Base-by-base conservation (phyloP, 2,888 invertebrate species). In the Chaetogeoica ovagalla region DNA sequence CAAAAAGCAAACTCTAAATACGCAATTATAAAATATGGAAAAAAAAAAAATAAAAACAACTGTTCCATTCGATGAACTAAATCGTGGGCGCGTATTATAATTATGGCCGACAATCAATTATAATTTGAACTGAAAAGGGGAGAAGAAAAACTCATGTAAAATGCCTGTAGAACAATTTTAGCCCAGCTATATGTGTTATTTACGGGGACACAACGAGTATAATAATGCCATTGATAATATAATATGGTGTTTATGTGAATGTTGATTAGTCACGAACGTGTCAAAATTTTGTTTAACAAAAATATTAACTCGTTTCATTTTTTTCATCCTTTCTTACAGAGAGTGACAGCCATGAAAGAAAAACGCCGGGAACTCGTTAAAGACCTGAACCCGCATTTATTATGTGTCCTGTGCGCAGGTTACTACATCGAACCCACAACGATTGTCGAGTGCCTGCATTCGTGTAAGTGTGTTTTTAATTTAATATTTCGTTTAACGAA, bases 341-440 rank as follows among this genome's bases (percentile, higher is more conserved):
- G 19, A 52, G 37, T n/a, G 57, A 68, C 66, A 37, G 55, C 81
- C 81, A 76, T 79, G 69, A 73, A 82, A 52, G 77, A 82, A 70
- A 70, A 71, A 62, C 59, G n/a, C 21, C 70, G 62, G 48, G 74
- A 52, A 19, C 82, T 84, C 63, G 85, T 89, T 83, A 86, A 87
- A 83, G 88, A 89, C 84, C 87, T 93, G 81, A 92, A 92, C 85
- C 89, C 90, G 72, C 90, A 91, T 85, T 86, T 93, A 83, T 90
- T 90, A 23, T 93, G 93, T 86, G 89, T 89, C 84, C 87, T 93
- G 68, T 93, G 93, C 85, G 88, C 89, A 77, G 93, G 93, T 70
- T 93, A 93, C 86, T 91, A 90, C 84, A 89, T 93, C 81, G 93
- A 93, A 86, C 93, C 93, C 63, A 92, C 92, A n/a, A 92, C 93